Evolutionary conservation across 2,888 invertebrate genomes (phyloP).

Genomic region (Harmothoe impar): DNA sequence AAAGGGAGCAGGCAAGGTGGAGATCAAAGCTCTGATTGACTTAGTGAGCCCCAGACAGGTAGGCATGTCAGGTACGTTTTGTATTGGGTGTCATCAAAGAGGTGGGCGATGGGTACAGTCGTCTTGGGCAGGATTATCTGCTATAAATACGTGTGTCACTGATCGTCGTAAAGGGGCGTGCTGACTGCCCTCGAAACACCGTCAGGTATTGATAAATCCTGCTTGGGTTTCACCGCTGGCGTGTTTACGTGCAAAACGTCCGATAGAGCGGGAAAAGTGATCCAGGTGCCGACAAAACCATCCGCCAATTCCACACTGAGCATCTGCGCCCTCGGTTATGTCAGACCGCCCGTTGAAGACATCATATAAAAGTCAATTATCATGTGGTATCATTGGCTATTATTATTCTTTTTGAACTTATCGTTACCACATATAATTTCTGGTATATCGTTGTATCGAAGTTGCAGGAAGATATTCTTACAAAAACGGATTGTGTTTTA

Average conservation of each 20-base stretch:
- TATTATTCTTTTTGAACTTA: too few relatives aligned
- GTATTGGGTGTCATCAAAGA: slow-evolving; percentile 43
- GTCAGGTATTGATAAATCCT: slow-evolving; percentile 9
- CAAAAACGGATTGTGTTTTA: too few relatives aligned
- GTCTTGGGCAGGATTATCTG: slow-evolving; percentile 2
- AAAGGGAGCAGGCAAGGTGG: not conserved
- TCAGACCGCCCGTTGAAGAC: too few relatives aligned
- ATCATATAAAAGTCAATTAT: too few relatives aligned
- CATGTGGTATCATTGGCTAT: too few relatives aligned
- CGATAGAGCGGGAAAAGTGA: not conserved
- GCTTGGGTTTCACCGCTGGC: not conserved
- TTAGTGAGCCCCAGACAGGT: slow-evolving; percentile 25
- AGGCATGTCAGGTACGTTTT: not conserved
- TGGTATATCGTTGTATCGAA: too few relatives aligned
- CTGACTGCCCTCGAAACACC: not conserved
- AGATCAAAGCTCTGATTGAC: slow-evolving; percentile 49
- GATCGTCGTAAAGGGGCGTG: not conserved
- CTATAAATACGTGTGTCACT: slow-evolving; percentile 26
- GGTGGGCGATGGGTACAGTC: not conserved
- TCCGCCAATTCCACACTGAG: too few relatives aligned
- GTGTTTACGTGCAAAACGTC: not conserved
- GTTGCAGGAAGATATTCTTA: too few relatives aligned
- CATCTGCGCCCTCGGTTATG: too few relatives aligned
- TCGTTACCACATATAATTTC: too few relatives aligned
- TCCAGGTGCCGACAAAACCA: too few relatives aligned